Conservation (phyloP, 2,888 invertebrate genomes). For the Stegophylla sp. region DNA sequence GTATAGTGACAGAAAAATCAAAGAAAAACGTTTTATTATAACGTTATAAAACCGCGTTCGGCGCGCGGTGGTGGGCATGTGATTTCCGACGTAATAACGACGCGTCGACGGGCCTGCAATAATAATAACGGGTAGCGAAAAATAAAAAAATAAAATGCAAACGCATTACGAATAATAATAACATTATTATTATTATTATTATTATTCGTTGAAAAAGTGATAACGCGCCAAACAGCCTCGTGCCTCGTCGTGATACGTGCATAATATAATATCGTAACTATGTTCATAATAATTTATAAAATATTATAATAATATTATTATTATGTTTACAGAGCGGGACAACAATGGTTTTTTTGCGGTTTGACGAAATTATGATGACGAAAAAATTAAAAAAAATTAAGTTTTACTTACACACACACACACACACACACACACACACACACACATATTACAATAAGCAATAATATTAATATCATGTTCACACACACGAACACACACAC, state of each 20-base stretch:
- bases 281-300: too few species aligned
- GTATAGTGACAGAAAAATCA: neutral
- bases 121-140: neutral
- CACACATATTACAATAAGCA: neutral
- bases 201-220: neutral
- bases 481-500: too few species aligned
- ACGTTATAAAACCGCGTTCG: conserved; percentile 9
- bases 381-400: neutral
- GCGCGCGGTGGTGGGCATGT: too few species aligned
- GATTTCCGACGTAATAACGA: conserved; percentile 29
- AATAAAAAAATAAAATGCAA: conserved; percentile 25
- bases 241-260: neutral
- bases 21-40: conserved; percentile 29
- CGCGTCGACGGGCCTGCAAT: neutral
- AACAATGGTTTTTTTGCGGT: conserved; percentile 40
- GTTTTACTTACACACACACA: too few species aligned
- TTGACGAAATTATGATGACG: conserved; percentile 8
- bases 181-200: neutral
- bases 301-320: too few species aligned
- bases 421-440: neutral
- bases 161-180: conserved; percentile 25
- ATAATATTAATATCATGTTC: too few species aligned
- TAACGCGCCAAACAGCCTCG: neutral
- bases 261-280: too few species aligned
- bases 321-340: neutral